Conservation (phyloP, 2,888 invertebrate species). For the Acrobasis consociella region DNA sequence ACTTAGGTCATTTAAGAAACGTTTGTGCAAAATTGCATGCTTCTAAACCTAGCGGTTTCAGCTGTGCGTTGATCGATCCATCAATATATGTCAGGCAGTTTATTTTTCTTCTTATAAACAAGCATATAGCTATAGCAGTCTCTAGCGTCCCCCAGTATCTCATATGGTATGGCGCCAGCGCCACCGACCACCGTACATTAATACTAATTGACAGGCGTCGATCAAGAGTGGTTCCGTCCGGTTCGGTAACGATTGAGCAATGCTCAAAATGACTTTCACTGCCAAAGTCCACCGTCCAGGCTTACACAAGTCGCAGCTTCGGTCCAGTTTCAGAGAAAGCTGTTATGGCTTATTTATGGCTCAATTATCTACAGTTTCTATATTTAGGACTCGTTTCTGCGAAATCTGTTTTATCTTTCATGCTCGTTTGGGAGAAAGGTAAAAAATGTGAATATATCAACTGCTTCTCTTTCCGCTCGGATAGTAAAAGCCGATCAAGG, state of each 20-base stretch:
- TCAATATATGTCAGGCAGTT: too few relatives aligned
- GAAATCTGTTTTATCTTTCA: neutral
- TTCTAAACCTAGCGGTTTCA: too few relatives aligned
- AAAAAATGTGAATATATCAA: too few relatives aligned
- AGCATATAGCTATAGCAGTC: too few relatives aligned
- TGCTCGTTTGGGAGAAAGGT: too few relatives aligned
- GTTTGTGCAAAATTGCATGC: too few relatives aligned
- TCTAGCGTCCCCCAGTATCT: neutral
- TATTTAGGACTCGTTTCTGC: constrained; percentile 8
- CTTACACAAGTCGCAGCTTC: constrained; percentile 43
- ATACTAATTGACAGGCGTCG: constrained; percentile 16
- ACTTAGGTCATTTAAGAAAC: too few relatives aligned
- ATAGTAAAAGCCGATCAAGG: too few relatives aligned
- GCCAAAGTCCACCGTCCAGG: constrained; percentile 19
- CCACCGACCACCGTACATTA: constrained; percentile 1
- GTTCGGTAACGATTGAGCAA: constrained; percentile 49
- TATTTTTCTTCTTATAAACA: too few relatives aligned
- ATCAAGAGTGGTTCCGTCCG: constrained; percentile 31
- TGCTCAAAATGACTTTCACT: constrained; percentile 64
- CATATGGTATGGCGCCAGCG: constrained; percentile 7
- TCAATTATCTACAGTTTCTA: constrained; percentile 34
- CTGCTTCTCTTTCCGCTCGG: too few relatives aligned
- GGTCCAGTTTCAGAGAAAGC: constrained; percentile 70
- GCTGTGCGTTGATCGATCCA: too few relatives aligned
- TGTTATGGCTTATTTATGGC: constrained; percentile 40